phyloP scores from a whole-genome alignment of 2,113 vertebrate species.

The Urocynchramus pylzowi region DNA sequence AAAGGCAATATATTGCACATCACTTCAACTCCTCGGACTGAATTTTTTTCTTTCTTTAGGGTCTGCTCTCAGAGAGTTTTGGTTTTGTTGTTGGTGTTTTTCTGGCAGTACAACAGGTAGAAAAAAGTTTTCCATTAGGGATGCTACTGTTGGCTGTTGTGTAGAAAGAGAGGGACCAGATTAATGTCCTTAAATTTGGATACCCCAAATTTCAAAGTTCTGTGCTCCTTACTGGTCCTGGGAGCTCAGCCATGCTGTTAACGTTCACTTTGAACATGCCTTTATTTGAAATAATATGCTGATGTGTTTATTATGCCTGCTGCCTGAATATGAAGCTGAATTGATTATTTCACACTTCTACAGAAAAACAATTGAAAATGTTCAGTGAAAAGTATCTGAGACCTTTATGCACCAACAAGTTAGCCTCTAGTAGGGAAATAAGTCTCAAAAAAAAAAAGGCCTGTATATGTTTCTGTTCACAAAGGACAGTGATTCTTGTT shows the following conservation, averaged over 20 bases:
- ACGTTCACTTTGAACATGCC: not conserved
- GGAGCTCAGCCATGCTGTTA: not conserved
- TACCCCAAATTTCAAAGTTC: not conserved
- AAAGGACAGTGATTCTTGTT: not conserved
- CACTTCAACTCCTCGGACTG: not conserved
- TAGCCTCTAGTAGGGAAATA: not conserved
- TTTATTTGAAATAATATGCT: not conserved
- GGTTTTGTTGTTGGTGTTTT: not conserved
- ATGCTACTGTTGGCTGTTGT: not conserved
- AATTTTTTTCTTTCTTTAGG: not conserved
- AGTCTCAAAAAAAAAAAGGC: not conserved
- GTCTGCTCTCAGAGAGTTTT: not conserved
- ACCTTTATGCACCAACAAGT: not conserved
- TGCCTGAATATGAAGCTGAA: not conserved
- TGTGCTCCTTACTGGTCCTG: not conserved
- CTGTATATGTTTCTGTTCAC: not conserved
- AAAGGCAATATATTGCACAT: constrained; percentile 30
- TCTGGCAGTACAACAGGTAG: not conserved
- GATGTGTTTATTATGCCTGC: not conserved
- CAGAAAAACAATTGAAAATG: fast-evolving
- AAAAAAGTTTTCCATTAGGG: not conserved
- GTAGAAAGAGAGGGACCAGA: not conserved
- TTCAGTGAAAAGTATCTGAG: not conserved
- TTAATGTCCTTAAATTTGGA: not conserved
- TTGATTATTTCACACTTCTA: not conserved